Evolutionary conservation across 2,888 invertebrate genomes (phyloP).

Genomic region (Ormyrus labotus): DNA sequence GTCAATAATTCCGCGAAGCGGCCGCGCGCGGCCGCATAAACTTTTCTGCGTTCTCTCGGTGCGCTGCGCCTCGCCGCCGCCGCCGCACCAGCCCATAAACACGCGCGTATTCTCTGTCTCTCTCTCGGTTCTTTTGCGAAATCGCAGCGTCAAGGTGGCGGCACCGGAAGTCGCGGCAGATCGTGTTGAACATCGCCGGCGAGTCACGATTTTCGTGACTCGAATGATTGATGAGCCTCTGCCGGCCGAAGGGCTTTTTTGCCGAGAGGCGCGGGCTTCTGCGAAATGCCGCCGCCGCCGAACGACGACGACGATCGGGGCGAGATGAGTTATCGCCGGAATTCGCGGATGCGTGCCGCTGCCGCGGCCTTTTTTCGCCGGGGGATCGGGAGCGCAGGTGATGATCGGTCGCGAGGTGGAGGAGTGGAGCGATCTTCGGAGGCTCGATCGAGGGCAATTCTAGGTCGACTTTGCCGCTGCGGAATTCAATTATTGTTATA

Average conservation of each 20-base stretch:
- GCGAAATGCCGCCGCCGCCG: constrained; percentile 24
- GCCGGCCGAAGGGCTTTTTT: background rate
- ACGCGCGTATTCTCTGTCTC: constrained; percentile 6
- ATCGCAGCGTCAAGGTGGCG: constrained; percentile 13
- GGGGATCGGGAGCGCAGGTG: too few relatives aligned
- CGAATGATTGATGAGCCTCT: constrained; percentile 55
- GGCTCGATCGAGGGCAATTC: too few relatives aligned
- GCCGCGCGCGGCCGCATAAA: constrained; percentile 5
- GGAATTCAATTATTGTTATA: too few relatives aligned
- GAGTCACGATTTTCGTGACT: constrained; percentile 57
- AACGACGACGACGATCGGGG: background rate
- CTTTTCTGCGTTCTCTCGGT: constrained; percentile 4
- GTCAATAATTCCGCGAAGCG: constrained; percentile 41
- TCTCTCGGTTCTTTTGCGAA: constrained; percentile 18
- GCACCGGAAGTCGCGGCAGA: constrained; percentile 52
- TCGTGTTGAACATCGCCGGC: constrained; percentile 50
- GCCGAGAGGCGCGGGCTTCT: constrained; percentile 9
- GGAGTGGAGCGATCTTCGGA: too few relatives aligned
- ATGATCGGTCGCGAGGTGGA: too few relatives aligned
- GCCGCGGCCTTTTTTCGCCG: too few relatives aligned
- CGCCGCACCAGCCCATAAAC: constrained; percentile 26
- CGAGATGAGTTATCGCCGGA: constrained; percentile 45
- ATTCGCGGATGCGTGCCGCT: background rate
- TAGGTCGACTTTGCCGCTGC: too few relatives aligned
- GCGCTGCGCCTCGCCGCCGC: too few relatives aligned